Evolutionary conservation across 2,113 vertebrate species (phyloP), one percentile per base, ranked within the genome.

Genomic region (Myrmophylax atrothorax): DNA sequence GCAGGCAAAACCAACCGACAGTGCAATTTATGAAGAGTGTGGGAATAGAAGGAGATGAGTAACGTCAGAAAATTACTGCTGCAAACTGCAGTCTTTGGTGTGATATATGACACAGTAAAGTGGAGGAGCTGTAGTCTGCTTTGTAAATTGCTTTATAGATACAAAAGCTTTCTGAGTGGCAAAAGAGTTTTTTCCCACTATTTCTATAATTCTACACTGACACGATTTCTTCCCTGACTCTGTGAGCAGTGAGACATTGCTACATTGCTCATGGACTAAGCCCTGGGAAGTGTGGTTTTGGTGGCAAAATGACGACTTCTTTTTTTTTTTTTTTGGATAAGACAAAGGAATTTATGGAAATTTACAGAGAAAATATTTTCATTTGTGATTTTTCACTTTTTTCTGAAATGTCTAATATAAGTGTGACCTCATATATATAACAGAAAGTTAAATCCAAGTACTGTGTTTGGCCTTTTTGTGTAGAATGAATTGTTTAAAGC

Each of bases 261-360:
- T 84, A 40, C 0, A 0, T 14, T 15, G 12, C 14, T 84, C 1
- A 2, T n/a, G 22, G n/a, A n/a, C 12, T 55, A 46, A 40, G 11
- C 8, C 24, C 10, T 26, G 33, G 10, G 16, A 84, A 87, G 3
- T 25, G 5, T 47, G 11, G 10, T 22, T 90, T 79, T 72, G 9
- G 8, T 79, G 11, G 22, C 44, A 94, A 37, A 82, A 18, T 60
- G 17, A 25, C 4, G n/a, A 0, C 0, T 18, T n/a, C 15, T 18
- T n/a, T 28, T 37, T 37, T 52, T 37, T 18, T 52, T 49, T 12
- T 12, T 35, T 28, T 59, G 14, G 0, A 13, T 26, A 60, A 26
- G 35, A 60, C 35, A 42, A 60, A 67, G 2, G 40, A 56, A 50
- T 8, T 40, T 31, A 56, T 28, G 9, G 63, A 58, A 79, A 84